A percentile compares a stretch with the other conserved stretches of the same genome.
phyloP scores from a whole-genome alignment of 2,888 invertebrate genomes.

The Eupithecia tripunctaria region DNA sequence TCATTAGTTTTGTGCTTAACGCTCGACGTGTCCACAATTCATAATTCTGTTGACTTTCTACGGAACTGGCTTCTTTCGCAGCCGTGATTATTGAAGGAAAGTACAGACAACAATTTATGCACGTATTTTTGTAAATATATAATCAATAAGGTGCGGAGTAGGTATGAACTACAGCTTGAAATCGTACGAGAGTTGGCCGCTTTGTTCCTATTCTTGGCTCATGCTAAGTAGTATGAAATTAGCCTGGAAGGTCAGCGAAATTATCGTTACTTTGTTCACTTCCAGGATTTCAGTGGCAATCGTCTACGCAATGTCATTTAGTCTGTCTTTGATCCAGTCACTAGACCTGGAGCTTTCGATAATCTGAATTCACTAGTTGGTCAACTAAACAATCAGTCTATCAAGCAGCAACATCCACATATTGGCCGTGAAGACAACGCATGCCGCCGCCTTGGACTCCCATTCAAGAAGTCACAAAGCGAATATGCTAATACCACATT shows the following conservation, averaged over 20 bases:
- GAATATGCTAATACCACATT: slow-evolving; percentile 79
- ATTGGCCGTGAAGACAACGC: slow-evolving; percentile 65
- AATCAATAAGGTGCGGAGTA: background rate
- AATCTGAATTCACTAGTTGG: background rate
- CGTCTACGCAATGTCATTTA: background rate
- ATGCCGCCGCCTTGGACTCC: slow-evolving; percentile 71
- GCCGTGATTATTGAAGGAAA: background rate
- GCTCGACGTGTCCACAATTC: slow-evolving; percentile 21
- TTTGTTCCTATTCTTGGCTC: background rate
- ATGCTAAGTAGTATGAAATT: background rate
- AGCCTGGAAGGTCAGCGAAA: background rate
- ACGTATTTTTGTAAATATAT: background rate
- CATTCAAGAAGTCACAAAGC: slow-evolving; percentile 79
- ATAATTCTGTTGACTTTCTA: slow-evolving; percentile 22
- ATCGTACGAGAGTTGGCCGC: background rate
- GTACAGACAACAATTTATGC: background rate
- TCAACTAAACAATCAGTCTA: slow-evolving; percentile 6
- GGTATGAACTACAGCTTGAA: background rate
- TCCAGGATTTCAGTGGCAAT: background rate
- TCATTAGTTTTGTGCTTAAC: slow-evolving; percentile 16
- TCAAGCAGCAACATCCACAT: slow-evolving; percentile 52
- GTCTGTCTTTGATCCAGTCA: background rate
- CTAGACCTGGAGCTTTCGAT: background rate
- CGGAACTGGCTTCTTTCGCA: background rate
- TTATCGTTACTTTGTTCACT: background rate